These are phyloP conservation scores for Erebia epiphron DNA, from an alignment of 2,888 invertebrate species.

Conservation along the genomic window DNA sequence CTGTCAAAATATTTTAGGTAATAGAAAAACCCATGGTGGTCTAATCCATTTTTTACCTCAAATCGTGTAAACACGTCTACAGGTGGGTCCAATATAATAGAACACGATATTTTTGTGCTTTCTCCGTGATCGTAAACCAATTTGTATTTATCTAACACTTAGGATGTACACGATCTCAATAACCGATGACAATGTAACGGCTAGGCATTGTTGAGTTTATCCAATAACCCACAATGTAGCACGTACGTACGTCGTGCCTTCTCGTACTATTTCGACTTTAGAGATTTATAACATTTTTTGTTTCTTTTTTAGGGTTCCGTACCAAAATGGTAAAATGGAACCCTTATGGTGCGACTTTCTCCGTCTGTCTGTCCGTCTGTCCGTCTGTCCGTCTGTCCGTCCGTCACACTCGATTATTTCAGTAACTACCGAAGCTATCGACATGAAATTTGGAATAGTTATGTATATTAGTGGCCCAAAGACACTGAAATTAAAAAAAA, in stretches of 20 bases:
- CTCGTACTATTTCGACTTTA: no score
- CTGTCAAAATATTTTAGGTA: background rate
- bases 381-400: no score
- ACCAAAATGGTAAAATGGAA: no score
- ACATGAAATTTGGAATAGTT: no score
- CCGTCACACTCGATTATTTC: no score
- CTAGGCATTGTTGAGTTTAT: background rate
- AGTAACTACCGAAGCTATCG: no score
- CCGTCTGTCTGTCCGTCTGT: no score
- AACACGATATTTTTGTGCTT: background rate
- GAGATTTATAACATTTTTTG: no score
- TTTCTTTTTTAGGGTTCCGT: no score
- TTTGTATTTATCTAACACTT: background rate
- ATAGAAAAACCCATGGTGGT: slow-evolving; percentile 1
- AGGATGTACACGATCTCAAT: background rate
- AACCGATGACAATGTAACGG: background rate
- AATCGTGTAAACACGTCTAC: slow-evolving; percentile 6
- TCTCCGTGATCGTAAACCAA: background rate
- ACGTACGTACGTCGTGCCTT: slow-evolving; percentile 2
- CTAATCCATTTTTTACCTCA: background rate
- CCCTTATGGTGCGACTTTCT: no score
- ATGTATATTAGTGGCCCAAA: no score
- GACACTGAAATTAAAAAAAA: no score
- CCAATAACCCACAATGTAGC: background rate
- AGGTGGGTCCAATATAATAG: background rate